phyloP scores from a whole-genome alignment of 2,113 vertebrate species.

The Megaptera novaeangliae region DNA sequence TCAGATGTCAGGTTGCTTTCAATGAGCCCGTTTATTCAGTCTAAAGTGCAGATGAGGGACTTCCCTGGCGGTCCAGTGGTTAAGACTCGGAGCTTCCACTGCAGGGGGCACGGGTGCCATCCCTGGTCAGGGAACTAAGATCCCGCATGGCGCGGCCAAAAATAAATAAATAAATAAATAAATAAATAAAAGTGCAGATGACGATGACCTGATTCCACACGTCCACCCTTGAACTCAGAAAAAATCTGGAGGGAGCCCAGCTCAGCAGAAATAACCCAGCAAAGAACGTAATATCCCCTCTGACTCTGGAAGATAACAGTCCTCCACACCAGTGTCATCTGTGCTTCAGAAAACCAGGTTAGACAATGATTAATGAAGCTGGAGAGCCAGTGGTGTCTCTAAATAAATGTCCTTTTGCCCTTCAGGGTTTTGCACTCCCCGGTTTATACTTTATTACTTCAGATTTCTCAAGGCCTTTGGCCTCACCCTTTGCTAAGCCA shows the following conservation, averaged over 20 bases:
- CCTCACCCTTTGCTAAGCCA: too few relatives aligned
- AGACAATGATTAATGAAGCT: not conserved
- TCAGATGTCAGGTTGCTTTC: not conserved
- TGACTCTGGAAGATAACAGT: accelerated
- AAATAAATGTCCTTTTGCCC: not conserved
- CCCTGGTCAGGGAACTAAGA: not conserved
- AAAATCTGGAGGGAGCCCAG: not conserved
- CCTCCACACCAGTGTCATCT: not conserved
- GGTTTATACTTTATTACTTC: not conserved
- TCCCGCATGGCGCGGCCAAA: not conserved
- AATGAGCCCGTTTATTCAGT: accelerated
- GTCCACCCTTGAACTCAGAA: not conserved
- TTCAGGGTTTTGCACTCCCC: not conserved
- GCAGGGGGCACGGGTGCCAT: not conserved
- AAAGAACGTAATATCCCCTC: accelerated
- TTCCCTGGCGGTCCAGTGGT: not conserved
- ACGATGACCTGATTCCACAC: accelerated
- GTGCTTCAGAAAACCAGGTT: not conserved
- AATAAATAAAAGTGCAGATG: not conserved
- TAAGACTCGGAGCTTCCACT: not conserved
- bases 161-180: not conserved
- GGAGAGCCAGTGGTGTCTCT: too few relatives aligned
- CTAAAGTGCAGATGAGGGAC: not conserved
- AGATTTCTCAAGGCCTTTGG: not conserved
- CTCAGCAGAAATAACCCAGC: not conserved